A percentile compares a stretch with the other conserved stretches of the same genome.
These are phyloP conservation scores for Netelia inedita DNA, from an alignment of 2,888 invertebrate genomes.

Conservation along the genomic window DNA sequence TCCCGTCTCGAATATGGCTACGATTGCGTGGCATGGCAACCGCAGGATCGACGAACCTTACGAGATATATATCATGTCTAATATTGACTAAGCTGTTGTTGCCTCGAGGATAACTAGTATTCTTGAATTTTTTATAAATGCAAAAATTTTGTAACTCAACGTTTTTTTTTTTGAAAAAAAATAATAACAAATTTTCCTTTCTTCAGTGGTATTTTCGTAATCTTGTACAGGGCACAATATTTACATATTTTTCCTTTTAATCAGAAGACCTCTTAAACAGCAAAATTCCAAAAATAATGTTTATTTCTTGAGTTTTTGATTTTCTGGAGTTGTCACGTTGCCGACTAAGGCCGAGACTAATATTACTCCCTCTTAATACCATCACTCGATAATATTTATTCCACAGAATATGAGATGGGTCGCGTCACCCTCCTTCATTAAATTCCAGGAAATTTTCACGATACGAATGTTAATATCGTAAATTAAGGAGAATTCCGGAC, in stretches of 20 bases:
- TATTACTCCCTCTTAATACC: background rate
- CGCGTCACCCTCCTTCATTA: slow-evolving; percentile 36
- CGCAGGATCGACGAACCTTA: background rate
- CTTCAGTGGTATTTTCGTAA: no score
- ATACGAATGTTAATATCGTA: slow-evolving; percentile 46
- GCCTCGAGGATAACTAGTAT: no score
- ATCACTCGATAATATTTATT: slow-evolving; percentile 29
- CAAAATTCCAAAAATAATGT: no score
- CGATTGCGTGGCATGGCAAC: slow-evolving; percentile 4
- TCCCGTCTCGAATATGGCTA: background rate
- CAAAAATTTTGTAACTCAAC: no score
- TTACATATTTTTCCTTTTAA: no score
- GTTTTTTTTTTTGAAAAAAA: no score
- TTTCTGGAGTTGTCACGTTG: background rate
- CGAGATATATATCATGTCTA: background rate
- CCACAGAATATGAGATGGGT: slow-evolving; percentile 16
- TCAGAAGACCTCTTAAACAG: no score
- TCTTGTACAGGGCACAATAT: no score
- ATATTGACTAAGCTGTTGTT: no score
- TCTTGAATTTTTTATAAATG: no score
- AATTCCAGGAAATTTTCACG: slow-evolving; percentile 21
- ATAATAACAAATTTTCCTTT: no score
- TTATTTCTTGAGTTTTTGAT: no score
- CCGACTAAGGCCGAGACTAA: background rate
- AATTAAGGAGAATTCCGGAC: slow-evolving; percentile 28